Conservation (phyloP, 2,888 invertebrate species). For the Steinernema scapterisci region DNA sequence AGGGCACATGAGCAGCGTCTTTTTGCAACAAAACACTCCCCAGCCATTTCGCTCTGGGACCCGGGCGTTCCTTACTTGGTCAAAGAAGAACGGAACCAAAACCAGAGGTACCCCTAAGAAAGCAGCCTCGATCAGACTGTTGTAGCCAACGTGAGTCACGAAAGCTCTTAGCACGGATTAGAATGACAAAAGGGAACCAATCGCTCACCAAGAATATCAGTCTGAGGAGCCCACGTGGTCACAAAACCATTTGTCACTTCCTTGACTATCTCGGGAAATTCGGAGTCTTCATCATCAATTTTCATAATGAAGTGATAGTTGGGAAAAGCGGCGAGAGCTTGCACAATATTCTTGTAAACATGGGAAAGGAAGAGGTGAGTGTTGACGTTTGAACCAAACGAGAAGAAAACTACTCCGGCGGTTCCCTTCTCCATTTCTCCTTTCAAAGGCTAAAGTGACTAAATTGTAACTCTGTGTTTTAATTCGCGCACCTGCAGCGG, state of each 20-base stretch:
- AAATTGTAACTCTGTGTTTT: not conserved
- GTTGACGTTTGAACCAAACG: constrained; percentile 33
- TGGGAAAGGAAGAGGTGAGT: constrained; percentile 20
- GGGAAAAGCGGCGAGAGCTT: constrained; percentile 23
- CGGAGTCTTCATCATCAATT: constrained; percentile 43
- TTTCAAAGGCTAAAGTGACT: not conserved
- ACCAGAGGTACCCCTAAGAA: constrained; percentile 52
- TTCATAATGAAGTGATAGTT: constrained; percentile 43
- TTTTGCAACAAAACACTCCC: constrained; percentile 37
- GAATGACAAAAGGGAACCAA: not conserved
- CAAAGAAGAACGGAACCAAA: constrained; percentile 56
- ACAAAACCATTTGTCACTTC: constrained; percentile 51
- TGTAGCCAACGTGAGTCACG: constrained; percentile 59
- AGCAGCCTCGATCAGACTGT: constrained; percentile 55
- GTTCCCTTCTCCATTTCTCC: constrained; percentile 5
- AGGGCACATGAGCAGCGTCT: constrained; percentile 3
- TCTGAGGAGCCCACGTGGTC: constrained; percentile 55
- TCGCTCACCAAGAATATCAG: constrained; percentile 46
- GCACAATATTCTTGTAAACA: constrained; percentile 33
- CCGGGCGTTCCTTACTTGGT: constrained; percentile 56
- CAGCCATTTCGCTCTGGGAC: constrained; percentile 55
- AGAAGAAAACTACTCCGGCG: constrained; percentile 45
- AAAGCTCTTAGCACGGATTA: constrained; percentile 48
- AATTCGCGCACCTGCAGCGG: too few relatives aligned
- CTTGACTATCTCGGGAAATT: constrained; percentile 36